Conservation (phyloP, 2,888 invertebrate genomes). For the Cantharis rufa region DNA sequence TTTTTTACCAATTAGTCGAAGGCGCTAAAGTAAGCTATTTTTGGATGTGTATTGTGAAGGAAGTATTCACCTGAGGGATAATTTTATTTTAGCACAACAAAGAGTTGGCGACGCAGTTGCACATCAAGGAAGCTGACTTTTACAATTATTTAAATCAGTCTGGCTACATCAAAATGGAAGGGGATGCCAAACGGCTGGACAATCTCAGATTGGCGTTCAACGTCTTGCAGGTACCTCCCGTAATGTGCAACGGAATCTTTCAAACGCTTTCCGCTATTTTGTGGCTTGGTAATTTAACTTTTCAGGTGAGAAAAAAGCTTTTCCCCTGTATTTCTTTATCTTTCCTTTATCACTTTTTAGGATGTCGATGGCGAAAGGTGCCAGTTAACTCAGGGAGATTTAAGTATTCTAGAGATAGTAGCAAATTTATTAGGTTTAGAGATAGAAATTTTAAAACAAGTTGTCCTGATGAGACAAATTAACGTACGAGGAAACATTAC, state of each 20-base stretch:
- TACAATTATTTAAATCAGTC: constrained; percentile 85
- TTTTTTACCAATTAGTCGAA: constrained; percentile 88
- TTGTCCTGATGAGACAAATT: constrained; percentile 79
- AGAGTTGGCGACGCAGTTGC: constrained; percentile 74
- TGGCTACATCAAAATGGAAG: constrained; percentile 71
- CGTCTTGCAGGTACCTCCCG: constrained; percentile 82
- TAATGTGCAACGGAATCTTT: constrained; percentile 88
- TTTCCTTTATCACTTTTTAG: constrained; percentile 46
- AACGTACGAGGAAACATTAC: constrained; percentile 92
- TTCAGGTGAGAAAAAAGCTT: constrained; percentile 60
- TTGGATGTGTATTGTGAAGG: too few relatives aligned
- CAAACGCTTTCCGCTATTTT: constrained; percentile 85
- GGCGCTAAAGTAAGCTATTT: constrained; percentile 67
- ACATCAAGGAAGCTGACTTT: constrained; percentile 73
- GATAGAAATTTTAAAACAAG: constrained; percentile 74
- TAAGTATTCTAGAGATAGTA: constrained; percentile 73
- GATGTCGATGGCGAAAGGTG: constrained; percentile 88
- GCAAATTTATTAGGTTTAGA: constrained; percentile 76
- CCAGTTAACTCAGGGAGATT: constrained; percentile 71
- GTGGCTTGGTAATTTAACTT: constrained; percentile 87
- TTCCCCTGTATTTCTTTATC: background rate
- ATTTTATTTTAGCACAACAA: constrained; percentile 63
- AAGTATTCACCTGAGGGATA: too few relatives aligned
- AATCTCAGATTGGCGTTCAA: constrained; percentile 86
- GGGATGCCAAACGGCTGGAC: constrained; percentile 76